Base-by-base conservation (phyloP, 2,888 invertebrate species). In the Lepidochrysops patricia region DNA sequence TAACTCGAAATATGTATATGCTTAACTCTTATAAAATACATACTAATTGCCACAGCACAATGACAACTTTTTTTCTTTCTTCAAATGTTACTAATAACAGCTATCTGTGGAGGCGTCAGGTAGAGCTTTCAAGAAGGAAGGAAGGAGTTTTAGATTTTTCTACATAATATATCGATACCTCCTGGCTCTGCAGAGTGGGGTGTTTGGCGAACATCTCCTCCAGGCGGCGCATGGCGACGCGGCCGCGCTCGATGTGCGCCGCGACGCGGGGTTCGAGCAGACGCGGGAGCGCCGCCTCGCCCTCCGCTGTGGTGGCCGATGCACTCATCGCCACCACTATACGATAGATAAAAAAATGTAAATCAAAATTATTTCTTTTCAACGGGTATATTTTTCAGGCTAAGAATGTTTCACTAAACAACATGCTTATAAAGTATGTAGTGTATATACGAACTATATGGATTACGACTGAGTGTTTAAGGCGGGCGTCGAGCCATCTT, bases 151-250 rank as follows among this genome's bases (percentile, higher is more conserved):
- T n/a, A n/a, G n/a, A n/a, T n/a, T n/a, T n/a, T n/a, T n/a, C n/a
- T n/a, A n/a, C n/a, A n/a, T n/a, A n/a, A n/a, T n/a, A n/a, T n/a
- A 23, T 29, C 2, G 13, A 29, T 62, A 92, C 93, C 78, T 93
- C 93, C 62, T 94, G 92, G 67, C 93, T 95, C 78, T 95, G 95
- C 48, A 94, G 82, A 25, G 93, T 91, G 5, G 94, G 94, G 73
- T 95, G 93, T 64, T 94, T 93, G 26, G 93, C 93, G 75, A 96
- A 95, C 70, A 95, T 94, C 73, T 95, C 94, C 76, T 95, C 95
- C 7, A 97, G 86, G 23, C 93, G 89, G 0, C 93, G 90, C 92
- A 95, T 93, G 13, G 94, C 94, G 57, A 93, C 91, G 34, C 93
- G 89, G n/a, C 95, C 94, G 64, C 93, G 91, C 72, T 95, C 94